These are phyloP conservation scores for Hyposmocoma kahamanoa DNA, from an alignment of 1,140 invertebrate species.

Conservation along the genomic window DNA sequence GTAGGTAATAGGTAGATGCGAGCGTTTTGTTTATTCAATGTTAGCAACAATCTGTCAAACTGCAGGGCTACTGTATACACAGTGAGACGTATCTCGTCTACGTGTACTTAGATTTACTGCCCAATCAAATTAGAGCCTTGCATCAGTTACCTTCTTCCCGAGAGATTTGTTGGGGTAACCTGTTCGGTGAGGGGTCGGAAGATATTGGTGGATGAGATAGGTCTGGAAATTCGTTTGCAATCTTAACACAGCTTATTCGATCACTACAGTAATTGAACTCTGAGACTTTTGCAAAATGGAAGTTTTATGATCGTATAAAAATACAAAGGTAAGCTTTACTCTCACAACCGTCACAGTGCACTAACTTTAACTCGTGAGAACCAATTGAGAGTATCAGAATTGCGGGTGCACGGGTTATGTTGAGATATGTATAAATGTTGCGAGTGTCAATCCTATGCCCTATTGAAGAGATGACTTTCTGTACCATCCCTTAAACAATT, in stretches of 20 bases:
- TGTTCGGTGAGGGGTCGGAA: constrained; percentile 18
- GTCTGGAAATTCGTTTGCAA: neutral
- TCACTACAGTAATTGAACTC: too few species aligned
- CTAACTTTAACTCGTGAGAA: too few species aligned
- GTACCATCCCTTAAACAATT: too few species aligned
- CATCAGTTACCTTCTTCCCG: neutral
- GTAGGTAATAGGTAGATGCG: too few species aligned
- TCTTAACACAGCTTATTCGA: neutral
- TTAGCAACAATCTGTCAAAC: constrained; percentile 9
- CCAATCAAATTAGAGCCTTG: constrained; percentile 10
- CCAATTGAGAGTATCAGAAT: too few species aligned
- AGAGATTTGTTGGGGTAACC: neutral
- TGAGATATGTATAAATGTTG: too few species aligned
- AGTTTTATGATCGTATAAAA: too few species aligned
- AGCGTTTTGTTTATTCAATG: neutral
- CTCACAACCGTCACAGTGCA: too few species aligned
- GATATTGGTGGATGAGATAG: constrained; percentile 17
- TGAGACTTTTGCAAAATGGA: neutral
- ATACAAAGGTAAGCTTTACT: neutral
- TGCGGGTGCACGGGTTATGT: too few species aligned
- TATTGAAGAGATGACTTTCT: too few species aligned
- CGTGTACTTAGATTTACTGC: constrained; percentile 5
- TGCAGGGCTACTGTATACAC: constrained; percentile 11
- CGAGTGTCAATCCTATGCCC: too few species aligned
- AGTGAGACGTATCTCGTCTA: neutral